These are phyloP conservation scores for Perdix hodgsoniae DNA, from an alignment of 2,797 vertebrate species.

Conservation along the genomic window DNA sequence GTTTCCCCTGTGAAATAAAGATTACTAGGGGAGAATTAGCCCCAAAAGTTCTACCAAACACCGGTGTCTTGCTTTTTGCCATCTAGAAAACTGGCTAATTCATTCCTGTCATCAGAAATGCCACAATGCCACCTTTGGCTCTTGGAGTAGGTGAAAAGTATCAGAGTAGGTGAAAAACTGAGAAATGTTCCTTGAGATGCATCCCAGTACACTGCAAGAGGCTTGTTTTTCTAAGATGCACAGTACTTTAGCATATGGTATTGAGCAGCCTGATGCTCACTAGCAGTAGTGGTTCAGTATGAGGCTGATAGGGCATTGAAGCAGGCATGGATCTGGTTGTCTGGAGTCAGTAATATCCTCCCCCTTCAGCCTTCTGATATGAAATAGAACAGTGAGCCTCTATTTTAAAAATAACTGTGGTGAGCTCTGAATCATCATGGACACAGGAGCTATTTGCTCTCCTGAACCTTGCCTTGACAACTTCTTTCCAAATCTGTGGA, in stretches of 20 bases:
- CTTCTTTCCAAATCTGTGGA: background rate
- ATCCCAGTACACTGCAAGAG: background rate
- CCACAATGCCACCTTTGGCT: background rate
- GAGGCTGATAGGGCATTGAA: background rate
- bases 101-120: background rate
- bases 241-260: background rate
- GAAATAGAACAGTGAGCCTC: background rate
- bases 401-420: background rate
- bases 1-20: background rate
- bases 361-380: background rate
- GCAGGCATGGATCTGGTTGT: fast-evolving
- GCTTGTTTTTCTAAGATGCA: background rate
- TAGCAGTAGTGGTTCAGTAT: background rate
- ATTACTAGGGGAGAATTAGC: background rate
- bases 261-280: background rate
- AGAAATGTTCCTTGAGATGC: background rate
- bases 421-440: background rate
- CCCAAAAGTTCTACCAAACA: background rate
- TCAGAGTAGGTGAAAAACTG: background rate
- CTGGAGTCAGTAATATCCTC: background rate
- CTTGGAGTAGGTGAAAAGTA: background rate
- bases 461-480: background rate
- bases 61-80: background rate
- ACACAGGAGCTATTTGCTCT: background rate
- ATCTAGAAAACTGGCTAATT: background rate